Percentiles rank a stretch among this genome's conserved stretches.
phyloP scores from a whole-genome alignment of 2,888 invertebrate species.

The Protonemura montana region DNA sequence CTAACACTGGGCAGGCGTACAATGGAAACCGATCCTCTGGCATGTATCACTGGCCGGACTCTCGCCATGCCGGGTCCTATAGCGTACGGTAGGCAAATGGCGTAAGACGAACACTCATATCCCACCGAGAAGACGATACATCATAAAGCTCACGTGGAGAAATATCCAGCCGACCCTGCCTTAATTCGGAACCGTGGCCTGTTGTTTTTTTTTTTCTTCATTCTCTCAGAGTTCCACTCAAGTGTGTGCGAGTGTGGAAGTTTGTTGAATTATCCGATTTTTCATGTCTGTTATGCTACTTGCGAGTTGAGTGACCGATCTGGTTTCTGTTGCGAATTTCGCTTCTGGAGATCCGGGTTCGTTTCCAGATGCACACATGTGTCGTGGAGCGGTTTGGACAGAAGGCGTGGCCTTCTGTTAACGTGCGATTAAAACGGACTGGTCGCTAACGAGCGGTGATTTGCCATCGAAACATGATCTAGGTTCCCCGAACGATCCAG shows the following conservation, averaged over 20 bases:
- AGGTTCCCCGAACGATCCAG: too few relatives aligned
- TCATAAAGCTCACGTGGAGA: neutral
- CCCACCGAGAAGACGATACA: constrained; percentile 12
- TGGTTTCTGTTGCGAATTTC: neutral
- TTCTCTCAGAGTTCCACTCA: neutral
- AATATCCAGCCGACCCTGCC: neutral
- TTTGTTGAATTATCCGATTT: neutral
- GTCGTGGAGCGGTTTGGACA: neutral
- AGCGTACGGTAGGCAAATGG: constrained; percentile 37
- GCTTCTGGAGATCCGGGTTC: constrained; percentile 30
- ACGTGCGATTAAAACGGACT: neutral
- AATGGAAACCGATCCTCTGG: constrained; percentile 21
- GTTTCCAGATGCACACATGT: neutral
- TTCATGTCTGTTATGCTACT: neutral
- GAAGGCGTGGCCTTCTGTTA: neutral
- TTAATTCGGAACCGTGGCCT: neutral
- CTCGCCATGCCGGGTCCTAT: neutral
- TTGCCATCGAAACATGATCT: neutral
- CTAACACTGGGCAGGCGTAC: neutral
- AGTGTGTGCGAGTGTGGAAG: neutral
- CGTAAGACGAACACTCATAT: constrained; percentile 27
- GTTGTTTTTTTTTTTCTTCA: neutral
- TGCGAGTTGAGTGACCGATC: neutral
- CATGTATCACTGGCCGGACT: neutral
- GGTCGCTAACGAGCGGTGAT: neutral